Percentiles rank a stretch among this genome's conserved stretches.
phyloP scores from a whole-genome alignment of 1,140 invertebrate genomes.

The Drosophila persimilis region DNA sequence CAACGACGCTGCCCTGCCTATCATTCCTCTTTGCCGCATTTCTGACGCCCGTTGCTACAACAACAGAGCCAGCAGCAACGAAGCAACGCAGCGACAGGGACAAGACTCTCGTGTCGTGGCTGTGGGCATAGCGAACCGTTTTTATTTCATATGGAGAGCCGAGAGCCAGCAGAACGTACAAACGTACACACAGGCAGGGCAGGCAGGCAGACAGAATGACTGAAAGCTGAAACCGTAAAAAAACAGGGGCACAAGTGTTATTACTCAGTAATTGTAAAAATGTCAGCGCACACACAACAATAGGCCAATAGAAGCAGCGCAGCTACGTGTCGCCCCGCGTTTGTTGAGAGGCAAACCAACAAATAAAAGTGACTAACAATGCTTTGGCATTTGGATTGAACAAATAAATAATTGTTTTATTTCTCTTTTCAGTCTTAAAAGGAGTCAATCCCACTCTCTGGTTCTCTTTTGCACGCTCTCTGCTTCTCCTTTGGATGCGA shows the following conservation, averaged over 20 bases:
- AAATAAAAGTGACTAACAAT: slow-evolving; percentile 47
- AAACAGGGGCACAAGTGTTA: slow-evolving; percentile 69
- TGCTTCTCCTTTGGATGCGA: neutral
- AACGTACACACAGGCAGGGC: slow-evolving; percentile 35
- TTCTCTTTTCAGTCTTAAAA: slow-evolving; percentile 45
- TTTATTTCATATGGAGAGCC: slow-evolving; percentile 75
- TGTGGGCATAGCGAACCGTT: slow-evolving; percentile 74
- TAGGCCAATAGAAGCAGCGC: slow-evolving; percentile 33
- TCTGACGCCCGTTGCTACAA: slow-evolving; percentile 34
- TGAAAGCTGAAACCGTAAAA: slow-evolving; percentile 56
- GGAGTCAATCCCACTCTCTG: slow-evolving; percentile 36
- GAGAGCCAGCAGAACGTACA: slow-evolving; percentile 18
- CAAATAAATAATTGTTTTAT: slow-evolving; percentile 33
- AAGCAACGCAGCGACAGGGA: slow-evolving; percentile 28
- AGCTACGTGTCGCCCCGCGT: slow-evolving; percentile 6
- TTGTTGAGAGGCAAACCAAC: slow-evolving; percentile 2
- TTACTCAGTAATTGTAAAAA: slow-evolving; percentile 73
- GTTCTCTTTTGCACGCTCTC: slow-evolving; percentile 8
- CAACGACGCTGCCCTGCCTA: slow-evolving; percentile 8
- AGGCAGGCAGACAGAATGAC: slow-evolving; percentile 22
- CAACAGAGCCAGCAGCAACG: slow-evolving; percentile 27
- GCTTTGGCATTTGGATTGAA: slow-evolving; percentile 25
- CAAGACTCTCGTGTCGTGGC: slow-evolving; percentile 1
- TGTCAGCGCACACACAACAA: slow-evolving; percentile 49
- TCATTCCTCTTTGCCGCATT: slow-evolving; percentile 20